Evolutionary conservation across 2,888 invertebrate genomes (phyloP), one percentile per base, ranked within the genome.

Genomic region (Stratiomys singularior): DNA sequence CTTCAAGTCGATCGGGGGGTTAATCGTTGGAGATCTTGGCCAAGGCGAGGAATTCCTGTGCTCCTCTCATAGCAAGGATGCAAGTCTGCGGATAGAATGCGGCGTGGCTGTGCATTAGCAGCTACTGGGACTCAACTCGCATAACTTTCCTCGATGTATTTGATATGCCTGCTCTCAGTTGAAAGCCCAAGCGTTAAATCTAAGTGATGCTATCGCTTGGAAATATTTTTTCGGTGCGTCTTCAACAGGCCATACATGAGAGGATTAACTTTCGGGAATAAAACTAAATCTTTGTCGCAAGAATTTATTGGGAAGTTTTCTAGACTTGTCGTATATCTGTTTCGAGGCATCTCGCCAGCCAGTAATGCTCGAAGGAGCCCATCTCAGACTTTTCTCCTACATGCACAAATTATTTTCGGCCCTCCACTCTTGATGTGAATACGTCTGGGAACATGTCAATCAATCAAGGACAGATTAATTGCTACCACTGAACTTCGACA

Each of bases 111-210:
- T 25, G 11, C 9, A 4, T 25, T n/a, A n/a, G n/a, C 13, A 15
- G 69, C 69, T 69, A 47, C 69, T 25, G 69, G 23, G n/a, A 47
- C 69, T 47, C 30, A 47, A 5, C 25, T 7, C 9, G 25, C 69
- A 69, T 47, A 23, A 69, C 46, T 69, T 47, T 69, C n/a, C 23
- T 9, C 27, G 25, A 69, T 69, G 25, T 69, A 47, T 47, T 25
- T 47, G 47, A 69, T 47, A 69, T 69, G n/a, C 37, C 37, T 5
- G 9, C 69, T 46, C 44, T 25, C 1, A 18, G 25, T 47, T 25
- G 46, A 25, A 7, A 23, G 47, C 15, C 23, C 46, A 69, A 69
- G 46, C 69, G 46, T 69, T 64, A 47, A 47, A 69, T 69, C 69
- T 69, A 11, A 47, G 30, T 30, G 46, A 15, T 69, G 69, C 46